Base-by-base conservation (phyloP, 1,140 invertebrate species). In the Ostrea edulis region DNA sequence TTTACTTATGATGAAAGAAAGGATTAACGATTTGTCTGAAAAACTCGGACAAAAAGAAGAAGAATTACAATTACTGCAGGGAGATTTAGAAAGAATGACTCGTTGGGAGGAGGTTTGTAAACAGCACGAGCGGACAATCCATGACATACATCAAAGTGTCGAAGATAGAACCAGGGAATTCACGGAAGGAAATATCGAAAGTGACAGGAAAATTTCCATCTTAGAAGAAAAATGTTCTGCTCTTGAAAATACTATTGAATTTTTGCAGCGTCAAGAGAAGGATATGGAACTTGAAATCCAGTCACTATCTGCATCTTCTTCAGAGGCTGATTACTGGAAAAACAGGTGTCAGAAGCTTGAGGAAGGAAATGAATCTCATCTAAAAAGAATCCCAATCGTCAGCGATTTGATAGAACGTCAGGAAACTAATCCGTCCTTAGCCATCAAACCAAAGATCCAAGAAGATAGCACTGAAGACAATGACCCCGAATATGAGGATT, bases 1-100 rank as follows among this genome's bases (percentile, higher is more conserved):
- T 71, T 87, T 92, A 14, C 83, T 91, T 35, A 53, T 91, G 71
- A 85, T 93, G 65, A 35, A 58, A n/a, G n/a, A n/a, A n/a, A n/a
- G n/a, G n/a, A n/a, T n/a, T n/a, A n/a, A n/a, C n/a, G n/a, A n/a
- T n/a, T n/a, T n/a, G n/a, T n/a, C n/a, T n/a, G n/a, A n/a, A n/a
- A n/a, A n/a, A n/a, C n/a, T n/a, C n/a, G n/a, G n/a, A n/a, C n/a
- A n/a, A n/a, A n/a, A n/a, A n/a, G n/a, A n/a, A n/a, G n/a, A n/a
- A n/a, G n/a, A n/a, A n/a, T n/a, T n/a, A n/a, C n/a, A n/a, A n/a
- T n/a, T n/a, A n/a, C n/a, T n/a, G n/a, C n/a, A n/a, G n/a, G n/a
- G n/a, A n/a, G n/a, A n/a, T n/a, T n/a, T n/a, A n/a, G n/a, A n/a
- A n/a, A n/a, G n/a, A n/a, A n/a, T 83, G 25, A 14, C 58, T 44